Evolutionary conservation across 2,888 invertebrate species (phyloP).

Genomic region (Ochlodes sylvanus): DNA sequence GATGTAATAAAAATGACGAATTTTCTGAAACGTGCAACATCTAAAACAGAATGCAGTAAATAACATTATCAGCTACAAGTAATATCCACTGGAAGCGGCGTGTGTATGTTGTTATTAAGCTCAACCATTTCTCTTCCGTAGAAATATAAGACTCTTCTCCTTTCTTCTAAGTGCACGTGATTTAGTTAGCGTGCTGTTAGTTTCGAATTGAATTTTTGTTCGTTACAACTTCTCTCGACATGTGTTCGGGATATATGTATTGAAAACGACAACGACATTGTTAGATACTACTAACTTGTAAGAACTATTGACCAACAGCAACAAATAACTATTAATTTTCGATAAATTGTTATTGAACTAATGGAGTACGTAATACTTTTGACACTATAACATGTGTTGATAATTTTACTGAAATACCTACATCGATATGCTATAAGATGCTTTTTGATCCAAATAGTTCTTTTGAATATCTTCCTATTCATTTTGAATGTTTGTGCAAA

Average conservation of each 20-base stretch:
- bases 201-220: slow-evolving; percentile 26
- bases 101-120: slow-evolving; percentile 59
- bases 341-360: no score
- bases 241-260: slow-evolving; percentile 1
- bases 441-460: no score
- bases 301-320: no score
- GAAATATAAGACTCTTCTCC: slow-evolving; percentile 50
- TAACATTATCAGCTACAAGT: slow-evolving; percentile 56
- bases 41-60: slow-evolving; percentile 56
- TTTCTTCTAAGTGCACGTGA: slow-evolving; percentile 36
- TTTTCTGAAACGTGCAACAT: slow-evolving; percentile 60
- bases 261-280: slow-evolving; percentile 38
- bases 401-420: no score
- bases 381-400: no score
- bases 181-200: slow-evolving; percentile 29
- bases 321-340: no score
- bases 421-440: no score
- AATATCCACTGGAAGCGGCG: slow-evolving; percentile 50
- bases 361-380: no score
- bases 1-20: not conserved
- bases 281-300: not conserved
- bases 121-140: slow-evolving; percentile 56
- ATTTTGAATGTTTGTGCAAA: no score
- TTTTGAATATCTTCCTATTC: no score
- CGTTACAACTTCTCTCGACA: slow-evolving; percentile 12